phyloP scores from a whole-genome alignment of 2,797 vertebrate species.

The Gastrophryne carolinensis region DNA sequence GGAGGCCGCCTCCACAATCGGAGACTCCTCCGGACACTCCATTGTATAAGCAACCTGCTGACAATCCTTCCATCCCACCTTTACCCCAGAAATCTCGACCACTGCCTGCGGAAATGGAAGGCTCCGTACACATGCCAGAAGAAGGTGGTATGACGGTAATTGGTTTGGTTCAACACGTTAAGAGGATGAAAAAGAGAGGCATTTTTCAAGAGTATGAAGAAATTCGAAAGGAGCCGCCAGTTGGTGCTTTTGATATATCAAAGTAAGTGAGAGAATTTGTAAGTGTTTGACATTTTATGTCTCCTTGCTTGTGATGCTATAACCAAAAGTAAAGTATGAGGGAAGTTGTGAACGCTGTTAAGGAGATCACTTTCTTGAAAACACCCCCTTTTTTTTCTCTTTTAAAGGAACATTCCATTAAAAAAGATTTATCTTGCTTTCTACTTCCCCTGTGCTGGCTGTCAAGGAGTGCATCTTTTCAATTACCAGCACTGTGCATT shows the following conservation, averaged over 20 bases:
- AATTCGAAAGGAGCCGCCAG: slow-evolving; percentile 79
- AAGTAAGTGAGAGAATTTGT: slow-evolving; percentile 66
- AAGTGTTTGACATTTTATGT: no score
- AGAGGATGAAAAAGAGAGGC: slow-evolving; percentile 77
- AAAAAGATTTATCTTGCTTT: no score
- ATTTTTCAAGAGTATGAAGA: slow-evolving; percentile 86
- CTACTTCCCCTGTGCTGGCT: no score
- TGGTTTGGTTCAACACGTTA: slow-evolving; percentile 77
- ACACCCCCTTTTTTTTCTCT: no score
- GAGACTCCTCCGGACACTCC: slow-evolving; percentile 77
- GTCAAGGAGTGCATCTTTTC: no score
- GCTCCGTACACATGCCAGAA: slow-evolving; percentile 75
- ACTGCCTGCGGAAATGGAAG: slow-evolving; percentile 66
- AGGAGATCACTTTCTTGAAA: no score
- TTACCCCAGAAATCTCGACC: slow-evolving; percentile 77
- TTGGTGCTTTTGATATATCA: slow-evolving; percentile 79
- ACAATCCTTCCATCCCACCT: slow-evolving; percentile 66
- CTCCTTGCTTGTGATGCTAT: no score
- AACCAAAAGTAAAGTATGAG: no score
- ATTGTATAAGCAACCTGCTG: slow-evolving; percentile 60
- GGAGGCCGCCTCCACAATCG: slow-evolving; percentile 75
- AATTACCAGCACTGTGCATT: no score
- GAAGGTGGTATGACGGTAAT: slow-evolving; percentile 72
- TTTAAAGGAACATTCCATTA: no score
- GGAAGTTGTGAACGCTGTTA: no score